Base-by-base conservation (phyloP, 2,113 vertebrate genomes). In the Arothron firmamentum region DNA sequence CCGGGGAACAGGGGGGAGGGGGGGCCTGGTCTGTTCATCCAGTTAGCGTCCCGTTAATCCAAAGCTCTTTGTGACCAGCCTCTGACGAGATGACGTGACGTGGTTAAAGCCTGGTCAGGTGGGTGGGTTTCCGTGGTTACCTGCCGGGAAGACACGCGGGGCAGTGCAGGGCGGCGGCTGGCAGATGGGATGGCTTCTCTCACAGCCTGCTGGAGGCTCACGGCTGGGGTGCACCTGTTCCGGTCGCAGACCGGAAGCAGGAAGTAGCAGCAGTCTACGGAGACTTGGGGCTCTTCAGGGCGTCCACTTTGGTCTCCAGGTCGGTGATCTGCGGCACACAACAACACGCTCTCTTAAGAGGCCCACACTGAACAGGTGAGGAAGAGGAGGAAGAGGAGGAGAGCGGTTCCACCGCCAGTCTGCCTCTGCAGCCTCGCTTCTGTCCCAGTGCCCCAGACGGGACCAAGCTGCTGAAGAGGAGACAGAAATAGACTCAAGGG, bases 251-350 rank as follows among this genome's bases (percentile, higher is more conserved):
- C 51, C 49, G 76, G 77, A 82, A 70, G 75, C 25, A 7, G 73
- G 61, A 65, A 43, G 65, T 62, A 73, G 71, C 76, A 81, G 82
- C 80, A 67, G 75, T 81, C 90, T 94, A 94, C 70, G 93, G 93
- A 54, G 93, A 89, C 67, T 91, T 84, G 62, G 93, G 90, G 79
- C 89, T 92, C 90, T 94, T 95, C 88, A 96, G 88, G 83, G 93
- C 91, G 20, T 93, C 93, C 87, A 96, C 92, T 87, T 93, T 95
- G 82, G 90, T 92, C 90, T 96, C 94, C 91, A 96, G 81, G 84
- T 96, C 93, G 38, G 91, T 90, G 61, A 92, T 90, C 91, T 92
- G 82, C 47, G 47, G 67, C 34, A 38, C 9, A 38, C 10, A 38
- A 11, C 52, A 25, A 77, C 45, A 46, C 69, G 12, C 57, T 6